Percentiles rank a stretch among this genome's conserved stretches.
Conservation (phyloP, 1,140 invertebrate species). For the Pachyrhynchus sulphureomaculatus region DNA sequence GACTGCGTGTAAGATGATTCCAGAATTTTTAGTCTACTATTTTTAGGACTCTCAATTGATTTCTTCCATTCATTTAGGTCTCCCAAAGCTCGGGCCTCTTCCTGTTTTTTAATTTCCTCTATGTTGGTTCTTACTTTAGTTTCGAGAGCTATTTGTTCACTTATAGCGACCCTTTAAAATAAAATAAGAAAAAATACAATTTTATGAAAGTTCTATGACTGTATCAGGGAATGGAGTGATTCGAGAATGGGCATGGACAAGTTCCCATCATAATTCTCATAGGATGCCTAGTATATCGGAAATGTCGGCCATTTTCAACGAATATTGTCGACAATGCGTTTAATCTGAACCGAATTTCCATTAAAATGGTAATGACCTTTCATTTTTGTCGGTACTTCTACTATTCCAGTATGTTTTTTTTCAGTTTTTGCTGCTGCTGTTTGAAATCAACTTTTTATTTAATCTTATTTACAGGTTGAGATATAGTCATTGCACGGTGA, state of each 20-base stretch:
- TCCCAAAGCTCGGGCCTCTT: slow-evolving; percentile 63
- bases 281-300: no score
- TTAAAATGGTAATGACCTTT: no score
- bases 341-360: no score
- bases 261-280: not conserved
- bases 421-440: no score
- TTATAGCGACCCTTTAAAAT: slow-evolving; percentile 54
- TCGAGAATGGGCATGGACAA: not conserved
- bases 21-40: slow-evolving; percentile 31
- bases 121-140: slow-evolving; percentile 57
- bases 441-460: no score
- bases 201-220: not conserved
- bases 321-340: no score
- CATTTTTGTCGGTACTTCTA: no score
- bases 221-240: no score
- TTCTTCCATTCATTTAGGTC: slow-evolving; percentile 67
- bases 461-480: no score
- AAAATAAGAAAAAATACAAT: not conserved
- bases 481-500: no score
- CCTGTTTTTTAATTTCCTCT: slow-evolving; percentile 57
- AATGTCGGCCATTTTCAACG: no score
- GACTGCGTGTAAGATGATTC: slow-evolving; percentile 13
- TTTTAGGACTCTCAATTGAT: slow-evolving; percentile 24
- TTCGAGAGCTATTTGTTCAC: slow-evolving; percentile 63
- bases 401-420: no score